phyloP scores from a whole-genome alignment of 2,113 vertebrate genomes.

The Bungarus multicinctus region DNA sequence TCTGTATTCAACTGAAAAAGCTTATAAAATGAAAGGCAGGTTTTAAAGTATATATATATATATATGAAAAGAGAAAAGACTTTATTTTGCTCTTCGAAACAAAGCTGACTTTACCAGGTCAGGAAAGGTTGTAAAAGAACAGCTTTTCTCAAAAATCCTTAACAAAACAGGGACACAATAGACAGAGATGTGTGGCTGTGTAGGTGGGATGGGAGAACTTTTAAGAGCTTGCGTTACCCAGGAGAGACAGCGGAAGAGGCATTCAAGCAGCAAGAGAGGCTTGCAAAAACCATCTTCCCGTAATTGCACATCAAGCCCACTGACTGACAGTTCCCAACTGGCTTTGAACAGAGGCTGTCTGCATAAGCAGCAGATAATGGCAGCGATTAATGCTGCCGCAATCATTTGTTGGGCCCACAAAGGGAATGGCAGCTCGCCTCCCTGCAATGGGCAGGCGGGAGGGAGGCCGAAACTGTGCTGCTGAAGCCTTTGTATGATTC shows the following conservation, averaged over 20 bases:
- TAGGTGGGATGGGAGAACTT: neutral
- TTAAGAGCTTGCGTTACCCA: neutral
- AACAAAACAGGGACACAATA: neutral
- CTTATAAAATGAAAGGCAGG: neutral
- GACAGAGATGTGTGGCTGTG: neutral
- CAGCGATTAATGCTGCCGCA: neutral
- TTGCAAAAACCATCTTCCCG: neutral
- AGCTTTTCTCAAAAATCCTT: neutral
- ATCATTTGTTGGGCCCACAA: neutral
- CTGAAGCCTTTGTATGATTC: accelerated
- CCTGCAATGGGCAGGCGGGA: neutral
- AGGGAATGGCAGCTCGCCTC: neutral
- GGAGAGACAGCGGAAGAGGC: conserved; percentile 9
- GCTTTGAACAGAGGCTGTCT: neutral
- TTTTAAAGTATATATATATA: no score
- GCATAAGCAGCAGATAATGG: neutral
- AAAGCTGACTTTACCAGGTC: neutral
- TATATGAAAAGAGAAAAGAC: neutral
- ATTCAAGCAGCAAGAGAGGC: accelerated
- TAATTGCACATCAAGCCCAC: conserved; percentile 29
- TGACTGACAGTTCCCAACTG: conserved; percentile 25
- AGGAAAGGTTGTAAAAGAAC: neutral
- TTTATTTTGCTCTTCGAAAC: conserved; percentile 14
- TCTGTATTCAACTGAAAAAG: neutral
- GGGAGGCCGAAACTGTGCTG: neutral